Conservation (phyloP, 2,113 vertebrate genomes). For the Indicator indicator region DNA sequence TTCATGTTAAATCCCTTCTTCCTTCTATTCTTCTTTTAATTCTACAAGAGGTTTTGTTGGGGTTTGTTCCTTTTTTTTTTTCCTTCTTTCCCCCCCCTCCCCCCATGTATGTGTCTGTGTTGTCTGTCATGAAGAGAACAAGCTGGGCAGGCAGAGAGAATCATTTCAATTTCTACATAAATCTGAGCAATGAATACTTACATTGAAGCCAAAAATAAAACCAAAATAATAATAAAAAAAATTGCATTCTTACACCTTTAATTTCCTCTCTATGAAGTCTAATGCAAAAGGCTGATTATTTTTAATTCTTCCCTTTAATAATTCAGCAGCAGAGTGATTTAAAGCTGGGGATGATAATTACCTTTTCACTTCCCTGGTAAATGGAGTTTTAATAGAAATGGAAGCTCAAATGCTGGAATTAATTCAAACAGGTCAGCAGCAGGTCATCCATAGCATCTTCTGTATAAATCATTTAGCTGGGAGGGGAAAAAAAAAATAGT, state of each 20-base stretch:
- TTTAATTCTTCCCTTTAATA: constrained; percentile 84
- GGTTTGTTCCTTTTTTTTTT: too few relatives aligned
- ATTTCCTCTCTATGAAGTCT: constrained; percentile 81
- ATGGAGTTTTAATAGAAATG: constrained; percentile 81
- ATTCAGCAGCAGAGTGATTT: constrained; percentile 80
- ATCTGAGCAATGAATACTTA: constrained; percentile 81
- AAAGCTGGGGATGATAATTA: constrained; percentile 78
- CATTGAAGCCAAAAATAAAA: constrained; percentile 64
- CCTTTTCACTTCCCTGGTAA: constrained; percentile 78
- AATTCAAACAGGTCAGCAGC: constrained; percentile 63
- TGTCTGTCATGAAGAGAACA: constrained; percentile 57
- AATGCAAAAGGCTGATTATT: constrained; percentile 85
- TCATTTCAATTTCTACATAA: constrained; percentile 74
- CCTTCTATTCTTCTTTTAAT: constrained; percentile 64
- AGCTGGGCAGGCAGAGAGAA: constrained; percentile 63
- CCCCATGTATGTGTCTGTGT: neutral
- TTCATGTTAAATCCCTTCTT: constrained; percentile 73
- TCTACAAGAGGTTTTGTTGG: constrained; percentile 59
- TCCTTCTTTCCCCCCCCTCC: neutral
- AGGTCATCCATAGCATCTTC: constrained; percentile 67
- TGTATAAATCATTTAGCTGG: constrained; percentile 64
- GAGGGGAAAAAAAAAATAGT: too few relatives aligned
- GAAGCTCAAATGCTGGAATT: constrained; percentile 70
- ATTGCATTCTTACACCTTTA: constrained; percentile 80
- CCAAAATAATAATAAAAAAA: constrained; percentile 53